Evolutionary conservation across 2,113 vertebrate genomes (phyloP).

Genomic region (Bujurquina vittata): DNA sequence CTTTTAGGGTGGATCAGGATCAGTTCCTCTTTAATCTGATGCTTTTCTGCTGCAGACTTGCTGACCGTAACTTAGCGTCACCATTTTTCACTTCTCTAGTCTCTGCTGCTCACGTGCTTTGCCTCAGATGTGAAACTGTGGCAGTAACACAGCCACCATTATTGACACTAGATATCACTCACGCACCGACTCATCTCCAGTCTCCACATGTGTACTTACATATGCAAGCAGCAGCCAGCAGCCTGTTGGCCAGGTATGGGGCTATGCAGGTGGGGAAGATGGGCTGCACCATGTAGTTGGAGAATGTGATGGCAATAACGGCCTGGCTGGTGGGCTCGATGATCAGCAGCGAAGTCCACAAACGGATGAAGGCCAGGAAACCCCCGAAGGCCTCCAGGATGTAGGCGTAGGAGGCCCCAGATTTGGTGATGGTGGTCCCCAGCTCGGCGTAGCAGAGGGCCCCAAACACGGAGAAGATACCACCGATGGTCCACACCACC

Average conservation of each 20-base stretch:
- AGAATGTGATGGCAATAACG: conserved; percentile 92
- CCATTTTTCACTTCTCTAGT: conserved; percentile 67
- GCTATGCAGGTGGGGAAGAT: conserved; percentile 87
- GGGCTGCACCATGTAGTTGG: conserved; percentile 94
- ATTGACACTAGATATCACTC: not conserved
- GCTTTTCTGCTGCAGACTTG: conserved; percentile 11
- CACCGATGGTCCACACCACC: conserved; percentile 88
- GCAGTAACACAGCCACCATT: not conserved
- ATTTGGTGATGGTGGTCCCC: conserved; percentile 94
- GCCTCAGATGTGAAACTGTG: not conserved
- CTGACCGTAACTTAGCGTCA: conserved; percentile 38
- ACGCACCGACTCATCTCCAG: not conserved
- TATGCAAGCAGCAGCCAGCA: conserved; percentile 89
- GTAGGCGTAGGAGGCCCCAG: conserved; percentile 92
- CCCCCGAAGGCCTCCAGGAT: conserved; percentile 92
- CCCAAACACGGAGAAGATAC: conserved; percentile 90
- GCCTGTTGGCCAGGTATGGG: conserved; percentile 85
- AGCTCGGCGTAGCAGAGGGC: conserved; percentile 93
- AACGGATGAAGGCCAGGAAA: conserved; percentile 88
- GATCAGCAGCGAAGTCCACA: conserved; percentile 93
- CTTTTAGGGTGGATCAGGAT: not conserved
- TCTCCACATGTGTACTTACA: conserved; percentile 80
- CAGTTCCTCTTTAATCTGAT: conserved; percentile 51
- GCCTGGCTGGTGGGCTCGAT: conserved; percentile 94
- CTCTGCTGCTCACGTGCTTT: conserved; percentile 29